A percentile compares a stretch with the other conserved stretches of the same genome.
phyloP scores from a whole-genome alignment of 2,797 vertebrate species.

The Typhlichthys subterraneus region DNA sequence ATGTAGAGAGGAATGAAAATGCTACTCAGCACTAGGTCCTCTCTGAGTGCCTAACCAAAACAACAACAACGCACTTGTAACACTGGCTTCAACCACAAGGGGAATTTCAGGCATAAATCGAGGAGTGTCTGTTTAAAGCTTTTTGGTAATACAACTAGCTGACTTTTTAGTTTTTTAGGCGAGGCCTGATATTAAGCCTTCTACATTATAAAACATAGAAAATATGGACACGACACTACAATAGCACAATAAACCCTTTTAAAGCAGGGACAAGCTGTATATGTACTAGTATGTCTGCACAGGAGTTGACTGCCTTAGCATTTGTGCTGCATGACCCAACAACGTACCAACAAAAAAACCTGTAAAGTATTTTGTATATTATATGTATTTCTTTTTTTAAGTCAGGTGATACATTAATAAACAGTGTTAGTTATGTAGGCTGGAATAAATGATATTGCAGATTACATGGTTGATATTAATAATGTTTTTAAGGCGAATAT shows the following conservation, averaged over 20 bases:
- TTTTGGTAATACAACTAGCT: slow-evolving; percentile 38
- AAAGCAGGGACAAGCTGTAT: slow-evolving; percentile 51
- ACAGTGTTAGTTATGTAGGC: slow-evolving; percentile 73
- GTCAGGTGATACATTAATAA: slow-evolving; percentile 74
- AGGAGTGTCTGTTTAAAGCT: slow-evolving; percentile 15
- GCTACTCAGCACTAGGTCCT: too few species aligned
- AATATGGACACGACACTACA: slow-evolving; percentile 28
- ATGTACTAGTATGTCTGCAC: slow-evolving; percentile 62
- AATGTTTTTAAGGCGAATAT: slow-evolving; percentile 71
- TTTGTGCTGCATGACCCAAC: slow-evolving; percentile 61
- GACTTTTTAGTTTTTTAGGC: slow-evolving; percentile 46
- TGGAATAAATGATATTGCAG: slow-evolving; percentile 68
- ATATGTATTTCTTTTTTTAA: slow-evolving; percentile 66
- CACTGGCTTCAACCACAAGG: too few species aligned
- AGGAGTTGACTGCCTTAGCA: slow-evolving; percentile 72
- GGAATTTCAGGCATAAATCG: too few species aligned
- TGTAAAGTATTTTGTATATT: slow-evolving; percentile 71
- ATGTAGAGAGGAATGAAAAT: too few species aligned
- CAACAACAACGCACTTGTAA: too few species aligned
- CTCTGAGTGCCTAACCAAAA: too few species aligned
- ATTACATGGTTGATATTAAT: slow-evolving; percentile 70
- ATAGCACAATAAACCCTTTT: slow-evolving; percentile 45
- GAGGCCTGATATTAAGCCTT: slow-evolving; percentile 49
- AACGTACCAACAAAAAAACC: slow-evolving; percentile 55
- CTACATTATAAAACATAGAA: slow-evolving; percentile 54